A percentile compares a stretch with the other conserved stretches of the same genome.
Evolutionary conservation across 2,113 vertebrate genomes (phyloP).

Genomic region (Lepus americanus): DNA sequence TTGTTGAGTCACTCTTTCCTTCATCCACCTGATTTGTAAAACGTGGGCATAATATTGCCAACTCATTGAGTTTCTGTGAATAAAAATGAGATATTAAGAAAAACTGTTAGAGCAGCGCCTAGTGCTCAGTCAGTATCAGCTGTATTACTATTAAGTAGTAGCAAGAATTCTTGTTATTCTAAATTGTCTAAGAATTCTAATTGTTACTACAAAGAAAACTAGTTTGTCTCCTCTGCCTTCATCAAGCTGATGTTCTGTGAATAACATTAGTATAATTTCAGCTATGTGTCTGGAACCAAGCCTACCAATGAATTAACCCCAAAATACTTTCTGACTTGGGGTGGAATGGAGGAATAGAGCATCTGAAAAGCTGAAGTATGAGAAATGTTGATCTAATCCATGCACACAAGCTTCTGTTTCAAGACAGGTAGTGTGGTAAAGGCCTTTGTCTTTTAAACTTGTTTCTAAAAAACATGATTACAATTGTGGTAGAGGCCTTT

Average conservation of each 20-base stretch:
- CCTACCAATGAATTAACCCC: not conserved
- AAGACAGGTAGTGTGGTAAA: not conserved
- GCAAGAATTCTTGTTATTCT: not conserved
- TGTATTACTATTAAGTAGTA: not conserved
- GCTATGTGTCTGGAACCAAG: not conserved
- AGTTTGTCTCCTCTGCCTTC: not conserved
- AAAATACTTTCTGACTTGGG: not conserved
- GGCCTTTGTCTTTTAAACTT: too few relatives aligned
- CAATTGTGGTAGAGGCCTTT: too few relatives aligned
- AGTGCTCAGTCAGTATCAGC: not conserved
- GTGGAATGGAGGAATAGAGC: not conserved
- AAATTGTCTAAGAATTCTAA: not conserved
- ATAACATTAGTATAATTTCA: not conserved
- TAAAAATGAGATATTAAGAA: constrained; percentile 12
- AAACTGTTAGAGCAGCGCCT: not conserved
- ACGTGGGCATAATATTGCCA: not conserved
- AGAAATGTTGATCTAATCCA: not conserved
- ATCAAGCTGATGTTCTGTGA: constrained; percentile 8
- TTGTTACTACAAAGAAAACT: constrained; percentile 29
- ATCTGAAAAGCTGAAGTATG: not conserved
- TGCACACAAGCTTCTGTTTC: not conserved
- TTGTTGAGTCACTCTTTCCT: not conserved
- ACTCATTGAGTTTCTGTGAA: not conserved
- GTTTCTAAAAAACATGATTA: too few relatives aligned
- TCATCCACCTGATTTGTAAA: constrained; percentile 19